These are phyloP conservation scores for Potamilus streckersoni DNA, from an alignment of 1,140 invertebrate genomes.

Conservation along the genomic window DNA sequence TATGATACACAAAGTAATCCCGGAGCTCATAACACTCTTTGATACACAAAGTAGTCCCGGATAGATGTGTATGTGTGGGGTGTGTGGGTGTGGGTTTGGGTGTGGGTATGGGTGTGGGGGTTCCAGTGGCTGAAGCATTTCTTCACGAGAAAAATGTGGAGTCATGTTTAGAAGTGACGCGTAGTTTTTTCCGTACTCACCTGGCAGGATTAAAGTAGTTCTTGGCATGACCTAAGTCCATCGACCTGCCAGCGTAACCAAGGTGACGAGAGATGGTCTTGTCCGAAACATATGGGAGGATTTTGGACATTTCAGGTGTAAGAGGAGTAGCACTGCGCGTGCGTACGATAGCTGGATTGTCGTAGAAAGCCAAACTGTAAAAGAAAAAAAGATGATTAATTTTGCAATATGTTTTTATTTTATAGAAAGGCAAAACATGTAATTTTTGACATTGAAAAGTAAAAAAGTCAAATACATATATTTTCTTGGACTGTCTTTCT, in stretches of 20 bases:
- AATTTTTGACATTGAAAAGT: no score
- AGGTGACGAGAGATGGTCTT: conserved; percentile 58
- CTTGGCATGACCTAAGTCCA: conserved; percentile 58
- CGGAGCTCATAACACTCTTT: neutral
- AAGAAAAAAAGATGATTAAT: no score
- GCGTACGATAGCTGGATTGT: conserved; percentile 49
- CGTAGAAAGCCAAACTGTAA: conserved; percentile 55
- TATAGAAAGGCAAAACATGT: no score
- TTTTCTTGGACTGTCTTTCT: no score
- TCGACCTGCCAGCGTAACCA: conserved; percentile 47
- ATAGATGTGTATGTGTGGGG: no score
- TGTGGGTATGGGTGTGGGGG: no score
- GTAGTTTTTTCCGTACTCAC: conserved; percentile 33
- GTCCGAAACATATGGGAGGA: conserved; percentile 58
- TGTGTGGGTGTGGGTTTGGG: neutral
- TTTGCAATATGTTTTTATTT: no score
- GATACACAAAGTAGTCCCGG: neutral
- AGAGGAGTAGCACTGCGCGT: conserved; percentile 60
- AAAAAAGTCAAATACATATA: no score
- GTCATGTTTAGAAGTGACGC: neutral
- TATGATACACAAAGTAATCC: neutral
- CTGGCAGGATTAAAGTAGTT: conserved; percentile 63
- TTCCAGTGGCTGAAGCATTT: neutral
- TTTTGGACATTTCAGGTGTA: conserved; percentile 58
- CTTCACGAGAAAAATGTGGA: neutral